Evolutionary conservation across 2,113 vertebrate genomes (phyloP).

Genomic region (Athene cunicularia): DNA sequence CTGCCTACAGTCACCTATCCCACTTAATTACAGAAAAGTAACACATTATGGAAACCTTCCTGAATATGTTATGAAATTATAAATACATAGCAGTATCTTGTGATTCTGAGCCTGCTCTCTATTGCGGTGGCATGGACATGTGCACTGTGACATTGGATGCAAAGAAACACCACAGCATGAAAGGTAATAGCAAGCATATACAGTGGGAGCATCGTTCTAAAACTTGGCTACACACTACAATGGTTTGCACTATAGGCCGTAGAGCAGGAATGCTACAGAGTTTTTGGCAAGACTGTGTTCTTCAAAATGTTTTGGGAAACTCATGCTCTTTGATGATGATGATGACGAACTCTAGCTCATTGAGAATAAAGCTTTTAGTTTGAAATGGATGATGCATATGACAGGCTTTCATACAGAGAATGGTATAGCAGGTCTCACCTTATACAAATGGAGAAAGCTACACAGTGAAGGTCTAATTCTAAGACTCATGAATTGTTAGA

Average conservation of each 20-base stretch:
- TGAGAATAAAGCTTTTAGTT: not conserved
- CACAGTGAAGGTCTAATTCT: not conserved
- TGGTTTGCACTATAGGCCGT: not conserved
- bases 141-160: not conserved
- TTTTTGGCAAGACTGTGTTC: not conserved
- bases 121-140: not conserved
- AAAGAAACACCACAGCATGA: not conserved
- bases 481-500: not conserved
- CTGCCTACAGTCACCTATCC: not conserved
- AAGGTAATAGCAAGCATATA: rapidly evolving
- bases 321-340: not conserved
- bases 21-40: not conserved
- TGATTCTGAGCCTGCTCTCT: not conserved
- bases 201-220: not conserved
- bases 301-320: not conserved
- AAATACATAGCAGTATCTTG: not conserved
- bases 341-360: not conserved
- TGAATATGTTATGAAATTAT: not conserved
- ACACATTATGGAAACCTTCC: not conserved
- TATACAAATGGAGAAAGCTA: not conserved
- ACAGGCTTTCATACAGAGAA: not conserved
- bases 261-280: not conserved
- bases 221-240: not conserved
- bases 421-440: not conserved
- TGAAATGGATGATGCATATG: not conserved